phyloP scores from a whole-genome alignment of 2,113 vertebrate species.

The Columba janthina region DNA sequence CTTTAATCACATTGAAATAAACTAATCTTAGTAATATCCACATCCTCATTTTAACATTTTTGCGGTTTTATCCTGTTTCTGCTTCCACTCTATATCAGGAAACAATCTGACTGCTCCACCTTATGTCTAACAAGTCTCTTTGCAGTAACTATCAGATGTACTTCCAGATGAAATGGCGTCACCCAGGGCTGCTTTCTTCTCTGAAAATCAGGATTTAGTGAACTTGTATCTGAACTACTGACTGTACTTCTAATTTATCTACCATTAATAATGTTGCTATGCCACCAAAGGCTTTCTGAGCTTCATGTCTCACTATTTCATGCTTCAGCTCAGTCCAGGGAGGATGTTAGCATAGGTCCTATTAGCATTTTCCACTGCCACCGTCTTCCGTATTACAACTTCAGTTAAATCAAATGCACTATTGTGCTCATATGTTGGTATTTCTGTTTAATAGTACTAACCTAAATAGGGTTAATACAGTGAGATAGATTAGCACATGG shows the following conservation, averaged over 20 bases:
- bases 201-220: not conserved
- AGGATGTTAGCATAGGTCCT: not conserved
- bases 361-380: not conserved
- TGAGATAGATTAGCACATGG: not conserved
- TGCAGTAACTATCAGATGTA: not conserved
- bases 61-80: not conserved
- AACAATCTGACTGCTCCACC: not conserved
- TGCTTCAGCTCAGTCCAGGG: not conserved
- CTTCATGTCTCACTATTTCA: not conserved
- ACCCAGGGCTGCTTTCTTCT: not conserved
- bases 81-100: not conserved
- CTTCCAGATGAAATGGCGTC: not conserved
- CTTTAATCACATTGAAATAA: not conserved
- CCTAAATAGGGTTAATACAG: not conserved
- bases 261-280: not conserved
- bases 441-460: not conserved
- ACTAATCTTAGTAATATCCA: not conserved
- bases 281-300: not conserved
- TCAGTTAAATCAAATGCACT: not conserved
- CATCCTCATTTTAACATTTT: not conserved
- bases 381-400: not conserved
- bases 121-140: not conserved
- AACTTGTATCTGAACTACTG: not conserved
- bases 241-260: not conserved
- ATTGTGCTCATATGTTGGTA: not conserved